Evolutionary conservation across 2,888 invertebrate genomes (phyloP).

Genomic region (Tetranychus piercei): DNA sequence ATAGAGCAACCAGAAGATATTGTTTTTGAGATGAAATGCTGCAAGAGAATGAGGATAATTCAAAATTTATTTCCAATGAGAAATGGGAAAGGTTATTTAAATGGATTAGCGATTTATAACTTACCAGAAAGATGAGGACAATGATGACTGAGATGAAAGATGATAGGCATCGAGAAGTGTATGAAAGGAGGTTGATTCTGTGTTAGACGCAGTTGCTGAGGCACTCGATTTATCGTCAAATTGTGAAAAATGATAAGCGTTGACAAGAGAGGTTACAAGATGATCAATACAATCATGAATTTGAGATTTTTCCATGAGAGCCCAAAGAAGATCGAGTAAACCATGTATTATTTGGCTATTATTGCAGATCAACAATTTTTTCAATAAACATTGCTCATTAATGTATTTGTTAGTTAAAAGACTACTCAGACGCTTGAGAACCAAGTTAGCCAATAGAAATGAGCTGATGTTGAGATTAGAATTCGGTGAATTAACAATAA

Average conservation of each 20-base stretch:
- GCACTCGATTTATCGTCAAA: conserved; percentile 7
- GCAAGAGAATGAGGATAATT: neutral
- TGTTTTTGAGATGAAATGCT: conserved; percentile 13
- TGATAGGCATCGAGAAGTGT: neutral
- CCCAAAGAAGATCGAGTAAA: conserved; percentile 46
- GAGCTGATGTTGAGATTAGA: conserved; percentile 19
- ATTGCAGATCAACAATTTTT: conserved; percentile 32
- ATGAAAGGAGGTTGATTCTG: conserved; percentile 6
- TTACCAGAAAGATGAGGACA: neutral
- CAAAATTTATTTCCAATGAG: neutral
- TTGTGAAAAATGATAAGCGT: conserved; percentile 44
- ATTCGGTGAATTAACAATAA: neutral
- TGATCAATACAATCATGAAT: conserved; percentile 44
- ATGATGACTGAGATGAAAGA: neutral
- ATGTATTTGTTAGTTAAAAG: conserved; percentile 47
- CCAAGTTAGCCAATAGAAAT: conserved; percentile 29
- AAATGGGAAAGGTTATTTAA: neutral
- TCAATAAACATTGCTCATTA: conserved; percentile 48
- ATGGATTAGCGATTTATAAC: neutral
- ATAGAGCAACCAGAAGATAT: conserved; percentile 14
- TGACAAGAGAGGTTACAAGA: conserved; percentile 43
- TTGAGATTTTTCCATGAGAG: conserved; percentile 40
- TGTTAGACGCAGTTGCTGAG: neutral
- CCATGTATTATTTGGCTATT: conserved; percentile 21
- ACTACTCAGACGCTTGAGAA: conserved; percentile 44